Base-by-base conservation (phyloP, 2,888 invertebrate genomes). In the Caenorhabditis sp. region DNA sequence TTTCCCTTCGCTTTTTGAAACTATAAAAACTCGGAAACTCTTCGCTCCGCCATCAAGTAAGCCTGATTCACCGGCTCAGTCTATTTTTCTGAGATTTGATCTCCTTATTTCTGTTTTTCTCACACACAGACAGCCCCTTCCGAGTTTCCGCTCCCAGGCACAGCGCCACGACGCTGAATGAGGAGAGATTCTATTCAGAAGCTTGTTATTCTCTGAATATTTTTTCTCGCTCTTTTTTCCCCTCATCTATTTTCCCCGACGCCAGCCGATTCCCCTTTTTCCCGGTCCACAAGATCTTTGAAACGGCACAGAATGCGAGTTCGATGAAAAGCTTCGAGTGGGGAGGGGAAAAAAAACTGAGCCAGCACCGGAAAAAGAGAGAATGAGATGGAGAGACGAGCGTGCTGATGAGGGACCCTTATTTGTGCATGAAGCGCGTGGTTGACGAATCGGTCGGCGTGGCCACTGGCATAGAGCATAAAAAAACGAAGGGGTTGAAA, bases 361-460 rank as follows among this genome's bases (percentile, higher is more conserved):
- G 51, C 49, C 16, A 14, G 22, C 31, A 14, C 26, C 5, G 22
- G 24, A 47, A 49, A 41, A 74, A 73, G 51, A 44, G 19, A 74
- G 54, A 74, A n/a, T n/a, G 54, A 72, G 44, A 70, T 10, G n/a
- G 24, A 64, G n/a, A n/a, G 56, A 54, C 64, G 44, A 75, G 54
- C 26, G 66, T 56, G 66, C 74, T 66, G 74, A 75, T 75, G 74
- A 75, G 74, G 74, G 72, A 66, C 74, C 31, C 74, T 63, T 75
- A 75, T 75, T 75, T 66, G 74, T 75, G 74, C 54, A 51, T 68
- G 68, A 41, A 54, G 74, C 41, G 64, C 66, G 74, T 75, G 74
- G 74, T 75, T 63, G 74, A 58, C 56, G 68, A 68, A 68, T 54
- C 51, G 31, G 54, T 68, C 35, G 68, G 41, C 68, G n/a, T 54